Evolutionary conservation across 2,797 vertebrate genomes (phyloP), one percentile per base, ranked within the genome.

Genomic region (Megaceryle alcyon): DNA sequence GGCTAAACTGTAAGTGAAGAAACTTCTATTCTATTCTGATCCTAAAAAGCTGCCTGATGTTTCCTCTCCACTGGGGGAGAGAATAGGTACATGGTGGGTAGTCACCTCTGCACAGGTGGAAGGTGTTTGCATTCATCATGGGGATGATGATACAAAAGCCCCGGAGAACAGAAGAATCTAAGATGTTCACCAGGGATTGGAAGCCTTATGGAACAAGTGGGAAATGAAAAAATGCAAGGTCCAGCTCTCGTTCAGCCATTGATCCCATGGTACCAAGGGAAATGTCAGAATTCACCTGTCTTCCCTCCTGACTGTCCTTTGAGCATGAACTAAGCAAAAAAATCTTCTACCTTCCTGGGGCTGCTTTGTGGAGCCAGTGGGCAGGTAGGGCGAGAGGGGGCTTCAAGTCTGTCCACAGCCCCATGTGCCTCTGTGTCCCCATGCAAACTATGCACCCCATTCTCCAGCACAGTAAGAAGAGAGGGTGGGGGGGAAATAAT

Each of bases 41-140:
- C 88, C 93, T 97, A 66, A 97, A 96, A 97, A 96, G 86, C 83
- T 90, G 83, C 63, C 51, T 95, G 35, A 43, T 92, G 63, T 43
- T 31, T 71, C 37, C 37, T 70, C 70, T 86, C 37, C 5, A 8
- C 59, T 46, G 51, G 20, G 48, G 48, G 33, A 87, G 14, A 59
- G 19, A 71, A 28, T 25, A 26, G 63, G 54, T 77, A 31, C 5
- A 8, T 28, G 39, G 60, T 41, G 26, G 28, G 23, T 44, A 46
- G 37, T 82, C 56, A 73, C 28, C 53, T 77, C 2, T 0, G 28
- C 1, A 3, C 37, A 51, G 13, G n/a, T 65, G 43, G 31, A 43
- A 88, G 12, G 49, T 59, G 46, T 76, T 79, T 86, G 73, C 35
- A 9, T 54, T 69, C 73, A 57, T 79, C 39, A 3, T 18, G 22